Conservation (phyloP, 1,140 invertebrate species). For the Amyelois transitella region DNA sequence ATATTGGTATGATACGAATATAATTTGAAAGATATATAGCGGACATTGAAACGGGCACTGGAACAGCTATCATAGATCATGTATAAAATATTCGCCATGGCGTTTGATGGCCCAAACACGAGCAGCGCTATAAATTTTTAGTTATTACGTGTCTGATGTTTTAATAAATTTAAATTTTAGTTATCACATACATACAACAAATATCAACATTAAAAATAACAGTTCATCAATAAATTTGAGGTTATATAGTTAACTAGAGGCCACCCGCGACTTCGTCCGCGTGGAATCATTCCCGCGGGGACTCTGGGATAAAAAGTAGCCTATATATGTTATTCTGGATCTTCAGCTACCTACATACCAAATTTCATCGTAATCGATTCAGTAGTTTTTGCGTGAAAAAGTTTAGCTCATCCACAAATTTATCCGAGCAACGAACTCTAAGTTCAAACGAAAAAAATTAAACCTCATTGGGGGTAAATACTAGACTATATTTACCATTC, state of each 20-base stretch:
- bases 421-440: too few relatives aligned
- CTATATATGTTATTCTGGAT: too few relatives aligned
- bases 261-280: too few relatives aligned
- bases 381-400: too few relatives aligned
- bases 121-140: conserved; percentile 12
- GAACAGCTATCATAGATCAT: neutral
- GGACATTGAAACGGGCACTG: neutral
- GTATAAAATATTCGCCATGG: neutral
- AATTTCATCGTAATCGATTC: too few relatives aligned
- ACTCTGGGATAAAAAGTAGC: too few relatives aligned
- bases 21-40: neutral
- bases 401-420: too few relatives aligned
- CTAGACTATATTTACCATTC: conserved; percentile 47
- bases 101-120: conserved; percentile 14
- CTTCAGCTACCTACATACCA: too few relatives aligned
- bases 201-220: too few relatives aligned
- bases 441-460: conserved; percentile 36
- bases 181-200: neutral
- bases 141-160: conserved; percentile 14
- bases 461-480: conserved; percentile 45
- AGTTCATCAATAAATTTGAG: too few relatives aligned
- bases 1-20: neutral
- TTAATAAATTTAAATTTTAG: conserved; percentile 14
- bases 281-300: too few relatives aligned
- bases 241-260: too few relatives aligned